Conservation (phyloP, 2,888 invertebrate species). For the Tinea trinotella region DNA sequence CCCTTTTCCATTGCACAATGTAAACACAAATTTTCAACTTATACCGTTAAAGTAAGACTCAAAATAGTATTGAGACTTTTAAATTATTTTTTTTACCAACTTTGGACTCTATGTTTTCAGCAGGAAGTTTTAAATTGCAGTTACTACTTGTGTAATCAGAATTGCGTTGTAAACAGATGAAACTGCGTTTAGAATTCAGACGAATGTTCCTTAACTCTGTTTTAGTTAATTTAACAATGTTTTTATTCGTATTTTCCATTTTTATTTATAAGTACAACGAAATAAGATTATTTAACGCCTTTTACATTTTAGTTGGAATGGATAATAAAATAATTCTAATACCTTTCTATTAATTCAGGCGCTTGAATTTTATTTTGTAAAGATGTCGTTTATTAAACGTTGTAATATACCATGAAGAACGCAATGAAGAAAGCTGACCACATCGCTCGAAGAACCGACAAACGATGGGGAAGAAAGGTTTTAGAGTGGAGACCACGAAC, state of each 20-base stretch:
- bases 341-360: too few relatives aligned
- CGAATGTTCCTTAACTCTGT: neutral
- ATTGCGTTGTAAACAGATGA: neutral
- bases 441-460: too few relatives aligned
- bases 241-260: neutral
- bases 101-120: neutral
- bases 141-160: neutral
- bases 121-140: neutral
- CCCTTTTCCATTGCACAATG: neutral
- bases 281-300: too few relatives aligned
- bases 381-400: too few relatives aligned
- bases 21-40: neutral
- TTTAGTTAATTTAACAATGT: neutral
- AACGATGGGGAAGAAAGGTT: too few relatives aligned
- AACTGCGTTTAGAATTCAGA: neutral
- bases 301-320: too few relatives aligned
- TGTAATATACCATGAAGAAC: too few relatives aligned
- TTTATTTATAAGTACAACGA: too few relatives aligned
- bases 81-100: neutral
- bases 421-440: too few relatives aligned
- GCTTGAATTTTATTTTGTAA: too few relatives aligned
- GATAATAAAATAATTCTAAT: too few relatives aligned
- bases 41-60: constrained; percentile 3
- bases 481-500: too few relatives aligned
- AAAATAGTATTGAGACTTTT: neutral